Conservation (phyloP, 2,888 invertebrate genomes). For the Mythimna pallens region DNA sequence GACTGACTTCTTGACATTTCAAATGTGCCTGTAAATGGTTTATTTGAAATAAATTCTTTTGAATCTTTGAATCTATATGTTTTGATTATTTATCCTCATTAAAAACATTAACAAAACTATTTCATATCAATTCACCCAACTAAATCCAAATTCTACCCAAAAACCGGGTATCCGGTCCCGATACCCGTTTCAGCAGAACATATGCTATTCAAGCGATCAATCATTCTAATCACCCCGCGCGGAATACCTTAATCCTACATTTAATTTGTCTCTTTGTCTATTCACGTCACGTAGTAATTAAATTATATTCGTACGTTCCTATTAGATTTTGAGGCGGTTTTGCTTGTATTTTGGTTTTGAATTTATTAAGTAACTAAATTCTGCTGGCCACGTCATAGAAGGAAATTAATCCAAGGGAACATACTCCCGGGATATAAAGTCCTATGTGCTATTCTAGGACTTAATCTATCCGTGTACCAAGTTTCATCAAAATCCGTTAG, state of each 20-base stretch:
- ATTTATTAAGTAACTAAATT: background rate
- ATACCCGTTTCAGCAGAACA: slow-evolving; percentile 32
- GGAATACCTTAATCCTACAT: slow-evolving; percentile 73
- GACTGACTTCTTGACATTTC: too few species aligned
- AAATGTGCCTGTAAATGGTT: too few species aligned
- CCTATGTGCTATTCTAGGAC: background rate
- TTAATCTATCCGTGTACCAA: too few species aligned
- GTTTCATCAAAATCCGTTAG: too few species aligned
- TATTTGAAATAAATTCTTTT: too few species aligned
- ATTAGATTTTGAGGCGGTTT: slow-evolving; percentile 30
- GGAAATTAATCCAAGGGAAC: too few species aligned
- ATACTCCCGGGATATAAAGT: too few species aligned
- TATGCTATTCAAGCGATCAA: slow-evolving; percentile 68
- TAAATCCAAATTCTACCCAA: background rate
- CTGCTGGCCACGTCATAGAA: too few species aligned
- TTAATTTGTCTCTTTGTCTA: slow-evolving; percentile 66
- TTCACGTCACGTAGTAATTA: slow-evolving; percentile 51
- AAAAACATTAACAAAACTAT: background rate
- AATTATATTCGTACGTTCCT: slow-evolving; percentile 47
- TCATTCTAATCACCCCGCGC: slow-evolving; percentile 78
- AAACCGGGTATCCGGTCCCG: slow-evolving; percentile 3
- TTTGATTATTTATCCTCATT: background rate
- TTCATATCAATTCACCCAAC: slow-evolving; percentile 9
- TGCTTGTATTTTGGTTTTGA: slow-evolving; percentile 11
- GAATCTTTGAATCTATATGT: too few species aligned